A percentile compares a stretch with the other conserved stretches of the same genome.
phyloP scores from a whole-genome alignment of 2,888 invertebrate genomes.

The Heliconius aoede region DNA sequence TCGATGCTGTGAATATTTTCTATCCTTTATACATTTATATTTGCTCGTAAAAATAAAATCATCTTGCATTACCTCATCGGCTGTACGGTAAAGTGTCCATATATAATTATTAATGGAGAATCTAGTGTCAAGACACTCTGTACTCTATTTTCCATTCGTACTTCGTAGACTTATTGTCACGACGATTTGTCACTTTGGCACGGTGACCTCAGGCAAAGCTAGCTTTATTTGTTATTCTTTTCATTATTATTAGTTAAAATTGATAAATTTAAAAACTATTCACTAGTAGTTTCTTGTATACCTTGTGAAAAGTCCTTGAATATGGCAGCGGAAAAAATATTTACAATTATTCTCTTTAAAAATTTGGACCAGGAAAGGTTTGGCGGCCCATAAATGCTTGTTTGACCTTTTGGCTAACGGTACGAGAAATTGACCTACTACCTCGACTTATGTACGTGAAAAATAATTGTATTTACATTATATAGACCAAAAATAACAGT shows the following conservation, averaged over 20 bases:
- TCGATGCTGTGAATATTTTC: too few relatives aligned
- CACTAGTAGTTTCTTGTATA: not conserved
- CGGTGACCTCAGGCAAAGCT: not conserved
- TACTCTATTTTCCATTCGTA: not conserved
- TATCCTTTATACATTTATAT: too few relatives aligned
- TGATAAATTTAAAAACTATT: not conserved
- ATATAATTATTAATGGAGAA: not conserved
- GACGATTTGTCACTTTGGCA: not conserved
- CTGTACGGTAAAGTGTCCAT: not conserved
- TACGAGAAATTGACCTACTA: slow-evolving; percentile 41
- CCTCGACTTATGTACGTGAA: slow-evolving; percentile 14
- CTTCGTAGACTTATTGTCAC: not conserved
- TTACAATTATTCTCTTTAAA: slow-evolving; percentile 47
- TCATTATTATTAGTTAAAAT: too few relatives aligned
- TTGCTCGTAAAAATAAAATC: not conserved
- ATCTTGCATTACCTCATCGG: not conserved
- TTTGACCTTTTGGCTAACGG: slow-evolving; percentile 46
- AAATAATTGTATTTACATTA: slow-evolving; percentile 2
- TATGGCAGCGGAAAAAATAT: not conserved
- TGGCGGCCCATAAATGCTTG: slow-evolving; percentile 47
- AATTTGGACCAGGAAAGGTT: slow-evolving; percentile 59
- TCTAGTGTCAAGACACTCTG: not conserved
- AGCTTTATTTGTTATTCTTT: not conserved
- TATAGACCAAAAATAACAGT: too few relatives aligned
- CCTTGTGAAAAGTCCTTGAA: slow-evolving; percentile 3